phyloP scores from a whole-genome alignment of 2,888 invertebrate species.

The Torymus texanus region DNA sequence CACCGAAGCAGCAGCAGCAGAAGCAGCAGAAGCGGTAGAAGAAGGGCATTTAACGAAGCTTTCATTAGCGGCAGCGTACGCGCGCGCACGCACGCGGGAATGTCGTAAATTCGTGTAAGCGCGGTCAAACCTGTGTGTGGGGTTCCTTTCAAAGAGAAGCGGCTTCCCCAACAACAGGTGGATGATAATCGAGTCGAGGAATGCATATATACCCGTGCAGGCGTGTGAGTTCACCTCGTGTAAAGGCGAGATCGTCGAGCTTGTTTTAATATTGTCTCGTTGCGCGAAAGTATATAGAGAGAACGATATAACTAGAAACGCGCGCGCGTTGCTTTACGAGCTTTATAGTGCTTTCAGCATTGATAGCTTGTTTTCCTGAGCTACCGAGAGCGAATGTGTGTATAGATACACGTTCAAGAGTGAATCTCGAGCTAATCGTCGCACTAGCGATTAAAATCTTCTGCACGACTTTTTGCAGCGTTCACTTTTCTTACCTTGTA shows the following conservation, averaged over 20 bases:
- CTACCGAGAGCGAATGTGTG: neutral
- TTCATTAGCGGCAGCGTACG: conserved; percentile 49
- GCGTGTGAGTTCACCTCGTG: no score
- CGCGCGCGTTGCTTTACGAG: conserved; percentile 45
- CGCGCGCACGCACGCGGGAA: conserved; percentile 22
- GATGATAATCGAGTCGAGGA: conserved; percentile 34
- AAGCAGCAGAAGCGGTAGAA: neutral
- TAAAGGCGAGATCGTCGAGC: no score
- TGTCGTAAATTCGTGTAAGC: conserved; percentile 54
- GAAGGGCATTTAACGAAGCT: conserved; percentile 51
- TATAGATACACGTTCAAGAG: no score
- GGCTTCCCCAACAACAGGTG: conserved; percentile 36
- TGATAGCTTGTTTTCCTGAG: neutral
- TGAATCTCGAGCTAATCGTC: no score
- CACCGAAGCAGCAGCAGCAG: neutral
- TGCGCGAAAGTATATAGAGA: conserved; percentile 18
- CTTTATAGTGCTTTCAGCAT: neutral
- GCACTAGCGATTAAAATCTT: no score
- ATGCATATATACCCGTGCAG: no score
- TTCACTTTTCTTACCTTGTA: no score
- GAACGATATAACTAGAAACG: neutral
- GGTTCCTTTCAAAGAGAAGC: neutral
- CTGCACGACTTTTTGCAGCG: no score
- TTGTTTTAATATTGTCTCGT: conserved; percentile 25
- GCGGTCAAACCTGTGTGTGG: neutral